Conservation (phyloP, 2,113 vertebrate species). For the Gallinago media region DNA sequence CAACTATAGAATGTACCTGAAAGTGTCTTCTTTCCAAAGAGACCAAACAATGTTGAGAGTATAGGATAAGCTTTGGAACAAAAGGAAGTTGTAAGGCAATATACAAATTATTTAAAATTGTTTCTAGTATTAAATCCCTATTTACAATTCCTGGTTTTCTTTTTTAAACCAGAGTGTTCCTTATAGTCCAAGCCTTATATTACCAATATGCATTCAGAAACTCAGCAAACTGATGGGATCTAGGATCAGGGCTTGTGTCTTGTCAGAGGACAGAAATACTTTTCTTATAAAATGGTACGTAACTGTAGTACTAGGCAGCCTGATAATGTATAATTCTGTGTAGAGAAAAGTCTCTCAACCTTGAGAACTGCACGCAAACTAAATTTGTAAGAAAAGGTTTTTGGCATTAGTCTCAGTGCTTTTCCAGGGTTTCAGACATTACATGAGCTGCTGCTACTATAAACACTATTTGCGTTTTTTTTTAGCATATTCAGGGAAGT, state of each 20-base stretch:
- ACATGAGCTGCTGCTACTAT: neutral
- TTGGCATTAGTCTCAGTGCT: neutral
- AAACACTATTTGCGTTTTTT: neutral
- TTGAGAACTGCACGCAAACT: neutral
- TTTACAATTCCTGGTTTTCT: neutral
- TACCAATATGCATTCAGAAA: neutral
- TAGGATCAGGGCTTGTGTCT: neutral
- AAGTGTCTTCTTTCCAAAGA: neutral
- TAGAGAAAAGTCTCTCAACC: neutral
- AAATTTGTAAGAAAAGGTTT: neutral
- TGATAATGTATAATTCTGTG: neutral
- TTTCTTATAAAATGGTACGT: neutral
- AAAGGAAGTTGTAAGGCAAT: neutral
- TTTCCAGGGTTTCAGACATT: neutral
- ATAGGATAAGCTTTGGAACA: neutral
- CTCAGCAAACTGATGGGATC: neutral
- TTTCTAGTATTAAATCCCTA: neutral
- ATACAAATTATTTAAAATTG: neutral
- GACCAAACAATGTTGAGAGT: neutral
- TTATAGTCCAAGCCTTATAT: neutral
- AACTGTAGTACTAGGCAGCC: neutral
- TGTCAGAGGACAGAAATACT: neutral
- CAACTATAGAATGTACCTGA: neutral
- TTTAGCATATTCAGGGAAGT: neutral
- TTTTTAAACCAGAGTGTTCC: neutral